Conservation (phyloP, 2,888 invertebrate genomes). For the Masnerella sp. region DNA sequence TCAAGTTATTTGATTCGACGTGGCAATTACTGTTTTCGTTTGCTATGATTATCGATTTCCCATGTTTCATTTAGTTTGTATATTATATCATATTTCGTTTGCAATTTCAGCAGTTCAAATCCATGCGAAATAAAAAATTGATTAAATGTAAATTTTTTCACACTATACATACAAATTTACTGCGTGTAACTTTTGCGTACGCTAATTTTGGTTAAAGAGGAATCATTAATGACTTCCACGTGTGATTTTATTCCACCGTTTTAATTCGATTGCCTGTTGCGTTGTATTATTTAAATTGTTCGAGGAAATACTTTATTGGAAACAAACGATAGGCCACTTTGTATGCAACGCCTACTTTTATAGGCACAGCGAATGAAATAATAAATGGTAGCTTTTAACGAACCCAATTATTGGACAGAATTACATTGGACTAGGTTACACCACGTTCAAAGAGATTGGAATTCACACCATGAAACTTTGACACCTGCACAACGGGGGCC, state of each 20-base stretch:
- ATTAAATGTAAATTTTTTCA: no score
- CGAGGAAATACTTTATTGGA: slow-evolving; percentile 31
- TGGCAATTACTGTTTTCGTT: slow-evolving; percentile 56
- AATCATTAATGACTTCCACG: no score
- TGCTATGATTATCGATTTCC: slow-evolving; percentile 51
- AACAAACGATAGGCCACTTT: slow-evolving; percentile 36
- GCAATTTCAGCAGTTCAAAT: slow-evolving; percentile 30
- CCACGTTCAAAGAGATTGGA: slow-evolving; percentile 45
- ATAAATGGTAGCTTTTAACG: slow-evolving; percentile 47
- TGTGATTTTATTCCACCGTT: no score
- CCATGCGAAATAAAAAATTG: no score
- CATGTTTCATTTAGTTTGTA: slow-evolving; percentile 49
- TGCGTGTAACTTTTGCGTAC: slow-evolving; percentile 17
- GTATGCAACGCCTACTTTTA: slow-evolving; percentile 38
- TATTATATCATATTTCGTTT: slow-evolving; percentile 55
- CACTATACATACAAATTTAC: no score
- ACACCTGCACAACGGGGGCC: slow-evolving; percentile 53
- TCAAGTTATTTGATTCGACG: slow-evolving; percentile 52
- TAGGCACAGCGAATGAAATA: slow-evolving; percentile 34
- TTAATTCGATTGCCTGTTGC: slow-evolving; percentile 35
- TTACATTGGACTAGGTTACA: slow-evolving; percentile 47
- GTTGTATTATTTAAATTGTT: slow-evolving; percentile 29
- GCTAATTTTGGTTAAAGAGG: no score
- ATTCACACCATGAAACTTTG: slow-evolving; percentile 58
- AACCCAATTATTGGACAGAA: slow-evolving; percentile 53